Evolutionary conservation across 1,140 invertebrate genomes (phyloP), one percentile per base, ranked within the genome.

Genomic region (Leucophenga varia): DNA sequence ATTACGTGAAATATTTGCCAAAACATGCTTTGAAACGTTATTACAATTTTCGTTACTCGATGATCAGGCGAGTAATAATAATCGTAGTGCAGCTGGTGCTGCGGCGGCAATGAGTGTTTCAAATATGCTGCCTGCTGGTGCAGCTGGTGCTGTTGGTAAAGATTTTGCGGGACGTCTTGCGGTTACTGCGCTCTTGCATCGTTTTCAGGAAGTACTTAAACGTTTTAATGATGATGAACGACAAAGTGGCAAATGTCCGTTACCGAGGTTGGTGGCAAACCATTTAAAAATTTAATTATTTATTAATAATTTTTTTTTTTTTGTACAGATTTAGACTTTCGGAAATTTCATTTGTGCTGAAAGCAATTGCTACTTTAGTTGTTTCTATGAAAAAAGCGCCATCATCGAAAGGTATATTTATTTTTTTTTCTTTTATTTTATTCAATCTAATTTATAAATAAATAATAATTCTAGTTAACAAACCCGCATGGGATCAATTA

Each of bases 271-370:
- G 42, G 53, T 28, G 14, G 13, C 12, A 13, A 3, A 43, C 2
- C 10, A 31, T 31, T 19, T 19, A n/a, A 14, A 12, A 31, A 8
- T 20, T 16, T 7, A 14, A 20, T n/a, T 2, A 10, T 38, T 8
- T 3, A 12, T 8, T 37, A 19, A 36, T 13, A 9, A 40, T 16
- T 22, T 5, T 13, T 17, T 17, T 35, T 7, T 6, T 16, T 55
- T 69, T 60, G 80, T 80, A 47, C 77, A 95, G 94, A 73, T 93
- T 95, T 64, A 82, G 94, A 46, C 80, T 97, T 42, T 94, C 93
- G 3, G 95, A 98, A 79, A 95, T 97, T 74, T 92, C 93, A 30
- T 97, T 96, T 77, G 94, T 97, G n/a, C 73, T 98, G 20, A 95
- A 97, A 79, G 95, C 95, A 34, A 86, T 97, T 39, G 90, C 93